Base-by-base conservation (phyloP, 1,140 invertebrate species). In the Bombus affinis region DNA sequence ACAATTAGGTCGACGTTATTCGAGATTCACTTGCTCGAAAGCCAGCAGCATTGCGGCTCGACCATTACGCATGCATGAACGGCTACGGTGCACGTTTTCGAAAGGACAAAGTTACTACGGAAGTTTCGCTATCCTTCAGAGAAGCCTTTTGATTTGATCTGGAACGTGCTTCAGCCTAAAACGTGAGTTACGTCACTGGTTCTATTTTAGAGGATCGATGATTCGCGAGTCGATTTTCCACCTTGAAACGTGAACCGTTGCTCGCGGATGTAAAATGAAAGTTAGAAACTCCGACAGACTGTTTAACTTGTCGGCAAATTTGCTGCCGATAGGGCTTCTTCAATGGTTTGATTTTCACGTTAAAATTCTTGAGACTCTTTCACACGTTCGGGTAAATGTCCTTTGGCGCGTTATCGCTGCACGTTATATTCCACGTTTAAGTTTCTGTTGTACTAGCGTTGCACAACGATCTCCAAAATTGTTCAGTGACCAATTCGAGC, bases 141-240 rank as follows among this genome's bases (percentile, higher is more conserved):
- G 57, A 65, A 82, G 25, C 71, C 71, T 37, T 81, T 74, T 39
- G 39, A 82, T 65, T 72, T 22, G 57, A 9, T 35, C 13, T n/a
- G 22, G 22, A 37, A 82, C 80, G 57, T 82, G 80, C 71, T 62
- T 65, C 1, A 5, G 12, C 62, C 62, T 28, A 15, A 28, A 12
- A 32, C 62, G n/a, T 32, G n/a, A 22, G n/a, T n/a, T 57, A 37
- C 53, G 22, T 62, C 57, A 57, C 47, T 18, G 39, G 39, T 32
- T 47, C 74, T 83, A 25, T 32, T 83, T 53, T 25, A 53, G 28
- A 39, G 28, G 10, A 74, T 82, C 71, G 42, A 82, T 82, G 47
- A 57, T 81, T 81, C 47, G n/a, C 78, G 10, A 39, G 37, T 66
- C 78, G 66, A 71, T 81, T 68, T 81, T 32, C 44, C 18, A 6